phyloP scores from a whole-genome alignment of 2,888 invertebrate genomes.

The Oligia latruncula region DNA sequence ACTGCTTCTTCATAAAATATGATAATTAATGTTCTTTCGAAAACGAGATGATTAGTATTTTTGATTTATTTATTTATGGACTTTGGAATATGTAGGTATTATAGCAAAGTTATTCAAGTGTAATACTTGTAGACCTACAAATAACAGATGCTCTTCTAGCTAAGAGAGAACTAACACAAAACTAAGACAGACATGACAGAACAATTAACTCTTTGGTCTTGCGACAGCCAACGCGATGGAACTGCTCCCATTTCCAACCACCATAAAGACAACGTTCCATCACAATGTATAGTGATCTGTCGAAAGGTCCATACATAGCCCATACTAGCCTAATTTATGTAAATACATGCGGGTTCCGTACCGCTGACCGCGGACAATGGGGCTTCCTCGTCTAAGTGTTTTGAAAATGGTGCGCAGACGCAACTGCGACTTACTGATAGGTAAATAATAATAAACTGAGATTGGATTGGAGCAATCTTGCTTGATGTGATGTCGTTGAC shows the following conservation, averaged over 20 bases:
- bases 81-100: too few species aligned
- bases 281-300: constrained; percentile 30
- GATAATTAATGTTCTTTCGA: too few species aligned
- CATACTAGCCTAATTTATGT: constrained; percentile 58
- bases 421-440: constrained; percentile 47
- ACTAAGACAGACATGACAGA: background rate
- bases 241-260: constrained; percentile 13
- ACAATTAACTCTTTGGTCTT: background rate
- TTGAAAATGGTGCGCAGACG: constrained; percentile 54
- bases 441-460: constrained; percentile 48
- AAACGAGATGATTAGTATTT: background rate
- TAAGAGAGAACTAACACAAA: background rate
- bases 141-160: background rate
- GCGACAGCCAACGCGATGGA: background rate
- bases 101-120: background rate
- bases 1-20: background rate
- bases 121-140: background rate
- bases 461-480: constrained; percentile 51
- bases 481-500: constrained; percentile 10
- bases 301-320: constrained; percentile 34
- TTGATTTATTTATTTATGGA: too few species aligned
- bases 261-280: background rate
- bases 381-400: constrained; percentile 64
- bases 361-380: constrained; percentile 72
- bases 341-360: constrained; percentile 70